These are phyloP conservation scores for Halictus rubicundus DNA, from an alignment of 1,140 invertebrate genomes.

Conservation along the genomic window DNA sequence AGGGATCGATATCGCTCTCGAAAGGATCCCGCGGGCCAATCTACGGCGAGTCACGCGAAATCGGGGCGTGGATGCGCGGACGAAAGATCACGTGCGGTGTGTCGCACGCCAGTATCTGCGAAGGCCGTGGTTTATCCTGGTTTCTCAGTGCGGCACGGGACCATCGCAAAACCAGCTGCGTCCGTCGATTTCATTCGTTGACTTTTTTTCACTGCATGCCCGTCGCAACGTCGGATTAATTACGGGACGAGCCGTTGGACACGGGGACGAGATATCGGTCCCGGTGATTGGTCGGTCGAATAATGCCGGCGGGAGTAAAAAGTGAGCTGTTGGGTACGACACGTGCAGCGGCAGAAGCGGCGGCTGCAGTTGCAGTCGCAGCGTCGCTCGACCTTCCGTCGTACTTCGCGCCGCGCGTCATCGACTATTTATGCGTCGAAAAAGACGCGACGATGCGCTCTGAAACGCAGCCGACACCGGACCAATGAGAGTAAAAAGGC, in stretches of 20 bases:
- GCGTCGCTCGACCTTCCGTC: slow-evolving; percentile 63
- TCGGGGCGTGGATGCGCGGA: slow-evolving; percentile 60
- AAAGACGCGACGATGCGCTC: slow-evolving; percentile 30
- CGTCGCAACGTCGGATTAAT: slow-evolving; percentile 2
- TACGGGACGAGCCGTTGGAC: neutral
- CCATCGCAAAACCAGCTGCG: no score
- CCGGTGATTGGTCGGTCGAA: slow-evolving; percentile 11
- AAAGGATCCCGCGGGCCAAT: slow-evolving; percentile 56
- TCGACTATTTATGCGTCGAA: slow-evolving; percentile 71
- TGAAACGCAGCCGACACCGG: neutral
- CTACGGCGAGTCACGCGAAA: slow-evolving; percentile 59
- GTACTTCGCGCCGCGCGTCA: slow-evolving; percentile 63
- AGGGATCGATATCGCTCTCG: slow-evolving; percentile 61
- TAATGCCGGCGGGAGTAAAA: slow-evolving; percentile 38
- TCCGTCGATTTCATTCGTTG: no score
- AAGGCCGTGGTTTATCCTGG: neutral
- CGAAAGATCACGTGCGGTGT: slow-evolving; percentile 3
- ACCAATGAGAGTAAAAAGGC: slow-evolving; percentile 6
- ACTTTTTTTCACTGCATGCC: neutral
- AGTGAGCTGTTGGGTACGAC: slow-evolving; percentile 61
- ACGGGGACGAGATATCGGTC: neutral
- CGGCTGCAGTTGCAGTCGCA: neutral
- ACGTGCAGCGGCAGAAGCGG: slow-evolving; percentile 45
- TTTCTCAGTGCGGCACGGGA: neutral
- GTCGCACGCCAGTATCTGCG: slow-evolving; percentile 22